A percentile compares a stretch with the other conserved stretches of the same genome.
phyloP scores from a whole-genome alignment of 2,797 vertebrate genomes.

The Myotis pilosus region DNA sequence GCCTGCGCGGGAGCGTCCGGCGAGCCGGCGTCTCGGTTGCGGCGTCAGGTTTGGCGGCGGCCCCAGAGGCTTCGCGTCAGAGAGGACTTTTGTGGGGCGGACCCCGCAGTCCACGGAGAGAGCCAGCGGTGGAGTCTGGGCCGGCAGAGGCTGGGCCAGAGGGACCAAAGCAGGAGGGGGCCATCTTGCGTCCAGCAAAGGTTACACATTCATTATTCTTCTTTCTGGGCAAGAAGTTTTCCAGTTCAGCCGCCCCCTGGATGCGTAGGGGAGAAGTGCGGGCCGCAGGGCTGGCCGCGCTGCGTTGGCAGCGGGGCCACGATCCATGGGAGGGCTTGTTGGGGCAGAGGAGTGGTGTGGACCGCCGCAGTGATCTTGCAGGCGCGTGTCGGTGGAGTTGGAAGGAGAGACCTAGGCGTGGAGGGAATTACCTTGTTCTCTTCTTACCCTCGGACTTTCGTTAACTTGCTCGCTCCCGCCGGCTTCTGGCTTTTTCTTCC shows the following conservation, averaged over 20 bases:
- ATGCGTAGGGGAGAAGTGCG: neutral
- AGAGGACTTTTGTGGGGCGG: too few relatives aligned
- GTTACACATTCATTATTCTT: neutral
- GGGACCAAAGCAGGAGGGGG: neutral
- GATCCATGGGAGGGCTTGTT: rapidly evolving
- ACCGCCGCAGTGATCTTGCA: neutral
- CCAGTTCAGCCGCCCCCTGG: too few relatives aligned
- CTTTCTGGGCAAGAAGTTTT: neutral
- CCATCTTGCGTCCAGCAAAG: too few relatives aligned
- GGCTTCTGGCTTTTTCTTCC: neutral
- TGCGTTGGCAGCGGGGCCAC: rapidly evolving
- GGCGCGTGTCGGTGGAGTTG: neutral
- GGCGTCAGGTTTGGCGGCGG: neutral
- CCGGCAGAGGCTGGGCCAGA: neutral
- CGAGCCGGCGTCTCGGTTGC: rapidly evolving
- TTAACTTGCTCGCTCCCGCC: neutral
- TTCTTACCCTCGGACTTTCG: neutral
- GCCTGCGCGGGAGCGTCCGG: neutral
- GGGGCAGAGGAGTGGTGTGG: too few relatives aligned
- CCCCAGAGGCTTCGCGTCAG: rapidly evolving
- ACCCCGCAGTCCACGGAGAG: too few relatives aligned
- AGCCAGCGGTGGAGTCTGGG: neutral
- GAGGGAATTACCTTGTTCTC: neutral
- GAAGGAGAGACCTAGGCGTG: too few relatives aligned
- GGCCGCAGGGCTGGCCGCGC: too few relatives aligned